Percentiles rank a stretch among this genome's conserved stretches.
phyloP scores from a whole-genome alignment of 2,888 invertebrate species.

The Spodoptera littoralis region DNA sequence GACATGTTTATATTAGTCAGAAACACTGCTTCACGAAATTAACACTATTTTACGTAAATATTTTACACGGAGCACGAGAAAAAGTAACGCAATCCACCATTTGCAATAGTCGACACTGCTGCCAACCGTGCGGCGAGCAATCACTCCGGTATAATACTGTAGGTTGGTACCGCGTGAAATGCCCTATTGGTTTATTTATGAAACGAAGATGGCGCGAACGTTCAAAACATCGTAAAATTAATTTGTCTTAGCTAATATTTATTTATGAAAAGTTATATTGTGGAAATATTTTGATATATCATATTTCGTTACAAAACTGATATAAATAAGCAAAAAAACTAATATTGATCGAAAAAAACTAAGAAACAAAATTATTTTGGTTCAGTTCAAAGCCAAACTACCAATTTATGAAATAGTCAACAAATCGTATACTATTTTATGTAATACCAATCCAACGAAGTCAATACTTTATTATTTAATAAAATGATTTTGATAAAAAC shows the following conservation, averaged over 20 bases:
- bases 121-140: slow-evolving; percentile 81
- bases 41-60: slow-evolving; percentile 89
- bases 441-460: too few species aligned
- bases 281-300: background rate
- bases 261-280: background rate
- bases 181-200: slow-evolving; percentile 82
- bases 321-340: background rate
- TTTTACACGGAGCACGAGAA: slow-evolving; percentile 89
- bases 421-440: too few species aligned
- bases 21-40: slow-evolving; percentile 87
- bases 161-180: slow-evolving; percentile 74
- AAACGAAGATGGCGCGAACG: slow-evolving; percentile 69
- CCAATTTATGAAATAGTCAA: too few species aligned
- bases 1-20: slow-evolving; percentile 88
- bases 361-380: too few species aligned
- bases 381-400: too few species aligned
- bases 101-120: slow-evolving; percentile 88
- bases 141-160: slow-evolving; percentile 77
- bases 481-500: too few species aligned
- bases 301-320: slow-evolving; percentile 11
- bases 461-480: too few species aligned
- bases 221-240: slow-evolving; percentile 73
- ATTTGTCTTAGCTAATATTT: slow-evolving; percentile 18
- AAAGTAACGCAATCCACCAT: slow-evolving; percentile 89
- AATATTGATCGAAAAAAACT: too few species aligned